Evolutionary conservation across 2,113 vertebrate species (phyloP).

Genomic region (Origma solitaria): DNA sequence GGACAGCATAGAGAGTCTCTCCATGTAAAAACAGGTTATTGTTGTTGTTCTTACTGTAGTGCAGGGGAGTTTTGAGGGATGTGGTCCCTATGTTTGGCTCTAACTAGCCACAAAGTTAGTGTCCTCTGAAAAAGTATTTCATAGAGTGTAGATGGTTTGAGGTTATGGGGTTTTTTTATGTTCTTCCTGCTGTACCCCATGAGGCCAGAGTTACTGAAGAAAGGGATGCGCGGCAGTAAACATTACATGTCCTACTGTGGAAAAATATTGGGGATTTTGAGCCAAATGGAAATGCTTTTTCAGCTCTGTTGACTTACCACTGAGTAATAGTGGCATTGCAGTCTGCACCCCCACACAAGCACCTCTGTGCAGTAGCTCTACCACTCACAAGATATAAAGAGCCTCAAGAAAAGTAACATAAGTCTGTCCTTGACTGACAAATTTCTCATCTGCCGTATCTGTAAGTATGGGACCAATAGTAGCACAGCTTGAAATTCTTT

Average conservation of each 20-base stretch:
- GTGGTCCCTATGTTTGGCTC: background rate
- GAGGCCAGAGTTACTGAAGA: background rate
- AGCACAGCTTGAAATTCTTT: background rate
- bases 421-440: background rate
- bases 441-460: background rate
- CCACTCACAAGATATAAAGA: background rate
- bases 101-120: background rate
- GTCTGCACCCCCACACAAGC: background rate
- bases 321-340: constrained; percentile 44
- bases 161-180: background rate
- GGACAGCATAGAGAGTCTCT: background rate
- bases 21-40: background rate
- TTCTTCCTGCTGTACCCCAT: background rate
- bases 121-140: background rate
- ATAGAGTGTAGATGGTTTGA: background rate
- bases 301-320: constrained; percentile 38
- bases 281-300: constrained; percentile 51
- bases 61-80: background rate
- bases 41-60: background rate
- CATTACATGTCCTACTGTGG: constrained; percentile 5
- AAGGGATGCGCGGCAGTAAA: background rate
- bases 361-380: background rate
- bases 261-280: constrained; percentile 58
- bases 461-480: constrained; percentile 13
- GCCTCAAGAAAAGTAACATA: background rate